Percentiles rank a stretch among this genome's conserved stretches.
Evolutionary conservation across 1,140 invertebrate genomes (phyloP).

Genomic region (Proales similis): DNA sequence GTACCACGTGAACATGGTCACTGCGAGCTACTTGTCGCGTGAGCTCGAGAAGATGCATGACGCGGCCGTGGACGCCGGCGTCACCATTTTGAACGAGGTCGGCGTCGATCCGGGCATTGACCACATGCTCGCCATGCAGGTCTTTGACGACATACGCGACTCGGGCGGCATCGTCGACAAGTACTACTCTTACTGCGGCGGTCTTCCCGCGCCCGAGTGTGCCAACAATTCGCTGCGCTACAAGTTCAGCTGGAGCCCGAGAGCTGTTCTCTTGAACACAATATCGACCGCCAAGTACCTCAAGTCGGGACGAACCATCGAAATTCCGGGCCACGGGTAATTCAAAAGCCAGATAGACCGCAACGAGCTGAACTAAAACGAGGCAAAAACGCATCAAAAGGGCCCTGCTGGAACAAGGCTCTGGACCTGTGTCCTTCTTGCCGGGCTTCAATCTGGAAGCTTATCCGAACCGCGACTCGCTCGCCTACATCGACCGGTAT

Average conservation of each 20-base stretch:
- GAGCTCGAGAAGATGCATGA: constrained; percentile 72
- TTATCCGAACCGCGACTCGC: constrained; percentile 90
- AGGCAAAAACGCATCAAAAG: neutral
- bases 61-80: constrained; percentile 70
- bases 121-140: constrained; percentile 90
- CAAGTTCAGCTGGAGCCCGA: constrained; percentile 90
- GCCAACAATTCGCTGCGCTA: constrained; percentile 83
- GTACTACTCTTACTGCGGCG: constrained; percentile 89
- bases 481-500: constrained; percentile 76
- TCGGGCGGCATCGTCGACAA: constrained; percentile 59
- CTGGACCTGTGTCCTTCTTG: constrained; percentile 63
- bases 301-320: constrained; percentile 66
- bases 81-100: constrained; percentile 88
- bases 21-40: constrained; percentile 83
- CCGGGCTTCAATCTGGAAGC: constrained; percentile 94
- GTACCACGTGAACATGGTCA: constrained; percentile 81
- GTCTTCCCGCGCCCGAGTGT: constrained; percentile 83
- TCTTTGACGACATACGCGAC: constrained; percentile 78
- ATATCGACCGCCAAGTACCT: constrained; percentile 78
- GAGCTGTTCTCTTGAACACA: constrained; percentile 79
- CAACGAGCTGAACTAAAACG: constrained; percentile 1
- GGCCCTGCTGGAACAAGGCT: constrained; percentile 24
- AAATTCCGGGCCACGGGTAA: neutral
- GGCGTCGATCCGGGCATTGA: constrained; percentile 96
- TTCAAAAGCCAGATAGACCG: neutral